Evolutionary conservation across 2,797 vertebrate species (phyloP), one percentile per base, ranked within the genome.

Genomic region (Epinephelus malabaricus): DNA sequence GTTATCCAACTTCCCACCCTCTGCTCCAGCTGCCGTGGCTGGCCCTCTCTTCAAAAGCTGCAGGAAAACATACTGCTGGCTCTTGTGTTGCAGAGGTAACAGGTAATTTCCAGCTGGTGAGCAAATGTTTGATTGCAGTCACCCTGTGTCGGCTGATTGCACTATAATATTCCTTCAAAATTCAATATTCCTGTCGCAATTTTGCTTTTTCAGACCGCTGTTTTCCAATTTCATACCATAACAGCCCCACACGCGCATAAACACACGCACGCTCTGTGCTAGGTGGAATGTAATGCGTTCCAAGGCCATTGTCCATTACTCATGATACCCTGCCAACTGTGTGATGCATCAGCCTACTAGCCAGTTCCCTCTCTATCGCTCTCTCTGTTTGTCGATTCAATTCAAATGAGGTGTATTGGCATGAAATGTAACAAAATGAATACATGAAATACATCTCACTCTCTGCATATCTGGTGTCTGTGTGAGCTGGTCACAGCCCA

Each of bases 231-330:
- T 74, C 58, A 69, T 58, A 54, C 45, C 18, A 30, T 62, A 23
- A 47, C 18, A 59, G 6, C 66, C n/a, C 14, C 6, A 51, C 25
- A 76, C 27, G 50, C 21, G 51, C 67, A 76, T 27, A 73, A 18
- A 79, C 61, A 70, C 50, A 34, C 6, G 17, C 63, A 19, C 3
- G 2, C 74, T 76, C 27, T 43, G 62, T 63, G 73, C 19, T 70
- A 27, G 64, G 79, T 69, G 49, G 59, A 79, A 78, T 78, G 50
- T 73, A 83, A 77, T 85, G 68, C 4, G 21, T 50, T 86, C 70
- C 27, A 40, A 77, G 64, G 72, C 78, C 73, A 59, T 76, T 83
- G 83, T 83, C 76, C 73, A 83, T 89, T 78, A 79, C 59, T 78
- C 60, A 62, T 59, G 54, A 73, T 73, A 45, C 19, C 23, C 68